Percentiles rank a stretch among this genome's conserved stretches.
Conservation (phyloP, 2,797 vertebrate genomes). For the Karalla daura region DNA sequence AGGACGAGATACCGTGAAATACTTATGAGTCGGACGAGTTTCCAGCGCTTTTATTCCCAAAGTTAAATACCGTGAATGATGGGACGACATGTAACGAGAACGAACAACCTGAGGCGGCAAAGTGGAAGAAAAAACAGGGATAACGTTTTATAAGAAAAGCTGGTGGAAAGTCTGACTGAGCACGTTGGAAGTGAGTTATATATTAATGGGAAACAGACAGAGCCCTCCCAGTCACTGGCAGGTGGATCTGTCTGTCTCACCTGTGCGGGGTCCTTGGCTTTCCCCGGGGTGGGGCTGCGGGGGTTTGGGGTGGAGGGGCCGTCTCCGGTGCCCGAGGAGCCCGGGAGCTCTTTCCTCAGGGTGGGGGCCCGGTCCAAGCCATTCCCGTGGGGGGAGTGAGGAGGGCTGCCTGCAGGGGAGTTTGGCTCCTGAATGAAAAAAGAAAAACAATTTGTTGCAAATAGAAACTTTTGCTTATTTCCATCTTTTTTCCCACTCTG, state of each 20-base stretch:
- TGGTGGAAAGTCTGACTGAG: background rate
- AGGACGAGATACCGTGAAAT: background rate
- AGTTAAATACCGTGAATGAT: conserved; percentile 11
- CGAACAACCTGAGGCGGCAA: background rate
- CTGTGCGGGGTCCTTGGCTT: conserved; percentile 84
- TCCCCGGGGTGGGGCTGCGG: conserved; percentile 80
- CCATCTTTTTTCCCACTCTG: too few relatives aligned
- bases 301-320: conserved; percentile 81
- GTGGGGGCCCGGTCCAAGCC: conserved; percentile 81
- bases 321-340: conserved; percentile 83
- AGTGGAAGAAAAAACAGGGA: background rate
- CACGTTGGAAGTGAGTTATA: background rate
- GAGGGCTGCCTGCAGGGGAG: conserved; percentile 85
- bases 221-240: background rate
- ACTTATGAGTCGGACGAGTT: background rate
- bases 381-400: conserved; percentile 79
- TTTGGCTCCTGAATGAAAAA: conserved; percentile 84
- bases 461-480: background rate
- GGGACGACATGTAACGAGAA: background rate
- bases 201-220: background rate
- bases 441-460: background rate
- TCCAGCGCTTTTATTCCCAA: background rate
- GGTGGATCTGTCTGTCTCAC: conserved; percentile 61
- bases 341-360: conserved; percentile 79
- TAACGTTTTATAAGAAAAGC: background rate